Percentiles rank a stretch among this genome's conserved stretches.
These are phyloP conservation scores for Eupsilia transversa DNA, from an alignment of 2,888 invertebrate genomes.

Conservation along the genomic window DNA sequence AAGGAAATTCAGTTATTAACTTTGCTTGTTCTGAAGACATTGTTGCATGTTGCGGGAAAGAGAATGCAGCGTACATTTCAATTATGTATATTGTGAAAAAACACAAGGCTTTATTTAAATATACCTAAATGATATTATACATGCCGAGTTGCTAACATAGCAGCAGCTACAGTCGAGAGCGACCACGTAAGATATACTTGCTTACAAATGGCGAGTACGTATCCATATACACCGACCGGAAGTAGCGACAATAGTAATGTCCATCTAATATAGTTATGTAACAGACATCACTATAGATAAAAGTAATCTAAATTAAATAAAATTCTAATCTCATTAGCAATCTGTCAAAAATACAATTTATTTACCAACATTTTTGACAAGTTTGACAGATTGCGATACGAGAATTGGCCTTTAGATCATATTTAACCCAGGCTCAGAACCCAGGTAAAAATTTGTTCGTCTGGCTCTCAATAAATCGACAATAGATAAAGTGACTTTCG, in stretches of 20 bases:
- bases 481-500: background rate
- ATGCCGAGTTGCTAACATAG: background rate
- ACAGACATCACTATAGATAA: too few relatives aligned
- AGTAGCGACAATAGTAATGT: conserved; percentile 1
- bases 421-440: too few relatives aligned
- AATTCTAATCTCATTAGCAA: too few relatives aligned
- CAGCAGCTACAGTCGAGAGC: background rate
- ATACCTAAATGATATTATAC: background rate
- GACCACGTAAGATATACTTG: too few relatives aligned
- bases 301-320: too few relatives aligned
- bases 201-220: background rate
- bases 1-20: background rate
- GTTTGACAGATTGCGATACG: too few relatives aligned
- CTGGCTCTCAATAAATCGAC: background rate
- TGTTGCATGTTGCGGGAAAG: background rate
- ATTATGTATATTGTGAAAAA: background rate
- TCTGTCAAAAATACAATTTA: too few relatives aligned
- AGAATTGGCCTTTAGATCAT: too few relatives aligned
- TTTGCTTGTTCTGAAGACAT: background rate
- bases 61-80: background rate
- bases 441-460: background rate
- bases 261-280: background rate
- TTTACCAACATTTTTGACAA: too few relatives aligned
- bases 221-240: background rate
- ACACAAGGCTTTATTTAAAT: background rate